Percentiles rank a stretch among this genome's conserved stretches.
phyloP scores from a whole-genome alignment of 2,888 invertebrate species.

The Schizotus pectinicornis region DNA sequence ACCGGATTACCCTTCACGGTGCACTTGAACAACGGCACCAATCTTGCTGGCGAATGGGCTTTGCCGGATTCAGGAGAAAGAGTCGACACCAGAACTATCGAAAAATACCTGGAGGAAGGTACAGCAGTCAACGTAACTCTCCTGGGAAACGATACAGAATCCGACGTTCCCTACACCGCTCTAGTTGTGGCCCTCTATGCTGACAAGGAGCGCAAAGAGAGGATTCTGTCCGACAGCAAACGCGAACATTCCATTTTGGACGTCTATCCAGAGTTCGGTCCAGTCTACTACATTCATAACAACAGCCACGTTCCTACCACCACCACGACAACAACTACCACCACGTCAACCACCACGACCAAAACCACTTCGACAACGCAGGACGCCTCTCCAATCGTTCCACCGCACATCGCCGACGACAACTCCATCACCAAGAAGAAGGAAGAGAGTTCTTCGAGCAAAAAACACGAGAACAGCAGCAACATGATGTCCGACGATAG shows the following conservation, averaged over 20 bases:
- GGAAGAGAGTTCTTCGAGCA: constrained; percentile 31
- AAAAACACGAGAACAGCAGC: constrained; percentile 57
- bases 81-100: constrained; percentile 66
- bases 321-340: constrained; percentile 64
- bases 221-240: constrained; percentile 68
- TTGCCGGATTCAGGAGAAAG: constrained; percentile 60
- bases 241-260: constrained; percentile 72
- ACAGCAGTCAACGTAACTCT: constrained; percentile 87
- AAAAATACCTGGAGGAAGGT: constrained; percentile 69
- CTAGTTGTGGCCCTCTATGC: constrained; percentile 73
- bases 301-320: constrained; percentile 81
- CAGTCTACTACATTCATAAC: constrained; percentile 77
- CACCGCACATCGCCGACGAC: constrained; percentile 52
- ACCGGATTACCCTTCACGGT: constrained; percentile 73
- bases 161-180: constrained; percentile 77
- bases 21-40: constrained; percentile 64
- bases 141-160: constrained; percentile 73
- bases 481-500: constrained; percentile 50
- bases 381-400: constrained; percentile 57
- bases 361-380: constrained; percentile 63
- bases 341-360: constrained; percentile 59
- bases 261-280: constrained; percentile 75
- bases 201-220: constrained; percentile 65
- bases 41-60: constrained; percentile 73
- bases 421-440: constrained; percentile 30